Evolutionary conservation across 2,888 invertebrate species (phyloP).

Genomic region (Lochmaea crataegi): DNA sequence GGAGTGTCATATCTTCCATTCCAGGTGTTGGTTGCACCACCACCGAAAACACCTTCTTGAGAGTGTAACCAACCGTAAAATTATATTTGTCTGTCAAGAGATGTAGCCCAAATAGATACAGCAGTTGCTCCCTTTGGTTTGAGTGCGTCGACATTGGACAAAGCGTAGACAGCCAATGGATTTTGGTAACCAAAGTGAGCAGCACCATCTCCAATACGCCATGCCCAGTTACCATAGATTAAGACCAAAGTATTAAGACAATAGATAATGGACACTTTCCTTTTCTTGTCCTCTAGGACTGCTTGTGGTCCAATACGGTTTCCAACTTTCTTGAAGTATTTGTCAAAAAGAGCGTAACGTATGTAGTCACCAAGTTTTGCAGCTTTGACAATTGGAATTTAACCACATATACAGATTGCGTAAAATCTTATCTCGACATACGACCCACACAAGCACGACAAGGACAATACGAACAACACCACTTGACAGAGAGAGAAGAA

Average conservation of each 20-base stretch:
- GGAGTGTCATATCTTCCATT: conserved; percentile 50
- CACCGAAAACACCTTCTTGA: conserved; percentile 50
- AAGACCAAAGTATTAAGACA: conserved; percentile 51
- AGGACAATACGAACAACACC: no score
- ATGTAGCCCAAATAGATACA: conserved; percentile 47
- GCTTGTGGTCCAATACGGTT: conserved; percentile 45
- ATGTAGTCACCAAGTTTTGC: conserved; percentile 51
- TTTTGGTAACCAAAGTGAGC: conserved; percentile 53
- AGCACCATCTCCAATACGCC: conserved; percentile 52
- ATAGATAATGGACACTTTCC: conserved; percentile 49
- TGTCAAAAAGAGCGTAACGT: conserved; percentile 50
- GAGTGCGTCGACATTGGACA: conserved; percentile 43
- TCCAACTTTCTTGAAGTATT: conserved; percentile 52
- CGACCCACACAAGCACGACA: no score
- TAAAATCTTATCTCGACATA: no score
- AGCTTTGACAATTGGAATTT: conserved; percentile 20
- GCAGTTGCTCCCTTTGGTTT: conserved; percentile 50
- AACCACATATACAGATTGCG: no score
- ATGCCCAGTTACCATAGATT: conserved; percentile 49
- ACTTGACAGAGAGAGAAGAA: no score
- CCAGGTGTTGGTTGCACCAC: conserved; percentile 52
- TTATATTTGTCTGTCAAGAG: conserved; percentile 50
- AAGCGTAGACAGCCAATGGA: conserved; percentile 49
- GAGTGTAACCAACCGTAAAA: conserved; percentile 50
- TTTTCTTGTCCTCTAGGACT: conserved; percentile 47